Evolutionary conservation across 2,113 vertebrate genomes (phyloP), one percentile per base, ranked within the genome.

Genomic region (Amblyopsis rosae): DNA sequence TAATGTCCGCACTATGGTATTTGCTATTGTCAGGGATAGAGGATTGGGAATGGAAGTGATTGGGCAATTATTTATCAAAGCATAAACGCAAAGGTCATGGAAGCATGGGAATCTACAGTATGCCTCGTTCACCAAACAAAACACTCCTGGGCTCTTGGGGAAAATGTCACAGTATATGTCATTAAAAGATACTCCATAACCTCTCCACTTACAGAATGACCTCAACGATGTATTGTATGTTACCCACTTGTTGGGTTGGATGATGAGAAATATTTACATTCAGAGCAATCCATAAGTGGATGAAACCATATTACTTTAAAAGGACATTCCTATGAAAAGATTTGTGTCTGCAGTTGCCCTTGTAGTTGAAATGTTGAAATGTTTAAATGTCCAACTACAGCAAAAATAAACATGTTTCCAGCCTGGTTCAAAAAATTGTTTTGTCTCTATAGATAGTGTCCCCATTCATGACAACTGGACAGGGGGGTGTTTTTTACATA

Each of bases 161-260:
- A 72, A 76, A 89, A 84, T 87, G 82, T 84, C 77, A 87, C 46
- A 13, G 57, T 79, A 77, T n/a, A 51, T 56, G 45, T 61, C 17
- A 65, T 32, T 60, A 76, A 64, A 62, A 69, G 62, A 15, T 72
- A 50, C 68, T 71, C 64, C 7, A 47, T 32, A 17, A 50, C 61
- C 61, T 50, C 47, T 49, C 17, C 15, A 4, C 17, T 19, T 32
- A 66, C n/a, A 46, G 72, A 13, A 58, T 51, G 49, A 79, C 53
- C 16, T 32, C 45, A 8, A 63, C 45, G 3, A 26, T 26, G 26
- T 26, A 26, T 26, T 80, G 59, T 51, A 41, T 8, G 54, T 65
- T 69, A 60, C n/a, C 56, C 48, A 76, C 46, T 69, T 72, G 76
- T 67, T 65, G 55, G 41, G 19, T 56, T 35, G 10, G 59, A 26